phyloP scores from a whole-genome alignment of 2,888 invertebrate species.

The Agonum fuliginosum region DNA sequence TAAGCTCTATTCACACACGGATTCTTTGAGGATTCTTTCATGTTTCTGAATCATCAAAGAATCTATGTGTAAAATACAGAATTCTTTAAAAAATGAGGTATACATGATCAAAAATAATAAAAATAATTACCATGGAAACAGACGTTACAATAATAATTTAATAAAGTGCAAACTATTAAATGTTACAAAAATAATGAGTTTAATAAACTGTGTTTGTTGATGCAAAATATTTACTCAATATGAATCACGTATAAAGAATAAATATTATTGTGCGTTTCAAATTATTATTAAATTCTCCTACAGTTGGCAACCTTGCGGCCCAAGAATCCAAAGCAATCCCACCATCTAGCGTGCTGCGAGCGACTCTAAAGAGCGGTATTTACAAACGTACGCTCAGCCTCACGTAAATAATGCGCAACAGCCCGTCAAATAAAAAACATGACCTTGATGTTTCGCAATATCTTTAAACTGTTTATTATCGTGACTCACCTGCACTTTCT shows the following conservation, averaged over 20 bases:
- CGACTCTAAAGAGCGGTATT: slow-evolving; percentile 37
- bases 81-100: too few species aligned
- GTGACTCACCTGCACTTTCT: slow-evolving; percentile 61
- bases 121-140: background rate
- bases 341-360: slow-evolving; percentile 34
- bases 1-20: too few species aligned
- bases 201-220: background rate
- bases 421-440: slow-evolving; percentile 36
- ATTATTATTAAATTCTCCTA: background rate
- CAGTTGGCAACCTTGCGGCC: slow-evolving; percentile 22
- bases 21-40: too few species aligned
- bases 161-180: background rate
- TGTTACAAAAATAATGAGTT: background rate
- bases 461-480: slow-evolving; percentile 15
- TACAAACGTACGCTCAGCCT: slow-evolving; percentile 13
- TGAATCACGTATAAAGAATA: too few species aligned
- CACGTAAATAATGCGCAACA: slow-evolving; percentile 46
- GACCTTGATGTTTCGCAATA: slow-evolving; percentile 46
- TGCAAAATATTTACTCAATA: background rate
- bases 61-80: too few species aligned
- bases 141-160: background rate
- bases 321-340: slow-evolving; percentile 19
- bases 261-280: too few species aligned
- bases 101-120: too few species aligned
- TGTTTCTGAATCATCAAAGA: too few species aligned